Conservation (phyloP, 2,113 vertebrate genomes). For the Bothrops jararaca region DNA sequence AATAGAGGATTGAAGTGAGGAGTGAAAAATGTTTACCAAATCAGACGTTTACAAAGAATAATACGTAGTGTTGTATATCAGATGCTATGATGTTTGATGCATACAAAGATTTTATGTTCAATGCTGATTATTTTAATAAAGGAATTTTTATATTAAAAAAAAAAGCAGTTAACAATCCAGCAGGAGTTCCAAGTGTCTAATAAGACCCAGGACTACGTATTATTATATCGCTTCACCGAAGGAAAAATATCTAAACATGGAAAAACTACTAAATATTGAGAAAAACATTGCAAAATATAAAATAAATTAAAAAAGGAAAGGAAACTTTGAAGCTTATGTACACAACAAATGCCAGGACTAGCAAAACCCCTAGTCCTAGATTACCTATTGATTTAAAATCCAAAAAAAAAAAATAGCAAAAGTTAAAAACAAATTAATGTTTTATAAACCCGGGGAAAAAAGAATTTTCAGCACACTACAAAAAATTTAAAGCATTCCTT, state of each 20-base stretch:
- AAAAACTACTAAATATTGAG: slow-evolving; percentile 93
- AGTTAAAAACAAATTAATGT: slow-evolving; percentile 85
- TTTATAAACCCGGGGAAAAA: slow-evolving; percentile 87
- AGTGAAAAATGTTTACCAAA: too few relatives aligned
- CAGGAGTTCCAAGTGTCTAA: slow-evolving; percentile 93
- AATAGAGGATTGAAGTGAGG: too few relatives aligned
- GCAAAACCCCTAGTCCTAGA: slow-evolving; percentile 87
- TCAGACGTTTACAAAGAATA: too few relatives aligned
- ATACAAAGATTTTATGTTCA: too few relatives aligned
- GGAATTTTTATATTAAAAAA: too few relatives aligned
- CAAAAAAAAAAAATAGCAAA: slow-evolving; percentile 85
- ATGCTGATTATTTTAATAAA: too few relatives aligned
- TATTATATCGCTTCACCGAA: slow-evolving; percentile 94
- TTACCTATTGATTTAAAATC: slow-evolving; percentile 81
- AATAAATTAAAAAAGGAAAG: slow-evolving; percentile 94
- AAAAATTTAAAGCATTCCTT: slow-evolving; percentile 91
- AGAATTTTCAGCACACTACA: slow-evolving; percentile 82
- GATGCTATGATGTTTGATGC: too few relatives aligned
- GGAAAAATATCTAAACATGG: slow-evolving; percentile 88
- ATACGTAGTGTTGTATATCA: too few relatives aligned
- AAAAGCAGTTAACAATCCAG: slow-evolving; percentile 87
- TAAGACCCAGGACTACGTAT: slow-evolving; percentile 76
- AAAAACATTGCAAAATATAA: slow-evolving; percentile 99
- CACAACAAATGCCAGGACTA: slow-evolving; percentile 91
- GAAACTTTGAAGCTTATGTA: slow-evolving; percentile 84